Conservation (phyloP, 2,888 invertebrate species). For the Conchocele bisecta region DNA sequence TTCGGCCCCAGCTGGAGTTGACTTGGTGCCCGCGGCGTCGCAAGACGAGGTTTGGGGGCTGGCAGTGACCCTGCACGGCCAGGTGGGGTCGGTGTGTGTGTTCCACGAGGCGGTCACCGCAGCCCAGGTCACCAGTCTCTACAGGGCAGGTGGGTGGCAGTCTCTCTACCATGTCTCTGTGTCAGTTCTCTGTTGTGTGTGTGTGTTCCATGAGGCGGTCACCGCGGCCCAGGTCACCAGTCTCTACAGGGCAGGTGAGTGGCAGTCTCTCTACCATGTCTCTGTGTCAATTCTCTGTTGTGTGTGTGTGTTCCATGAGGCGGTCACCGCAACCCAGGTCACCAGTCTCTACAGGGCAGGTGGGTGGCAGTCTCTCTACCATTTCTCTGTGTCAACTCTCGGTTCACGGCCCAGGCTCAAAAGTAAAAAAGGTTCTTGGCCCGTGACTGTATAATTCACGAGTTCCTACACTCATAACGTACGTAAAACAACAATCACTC, state of each 20-base stretch:
- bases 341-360: slow-evolving; percentile 81
- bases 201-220: slow-evolving; percentile 82
- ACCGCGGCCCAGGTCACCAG: slow-evolving; percentile 80
- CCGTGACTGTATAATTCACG: no score
- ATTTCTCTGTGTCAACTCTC: no score
- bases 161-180: no score
- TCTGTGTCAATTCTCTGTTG: neutral
- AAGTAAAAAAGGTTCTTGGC: neutral
- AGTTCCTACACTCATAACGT: no score
- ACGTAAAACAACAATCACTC: no score
- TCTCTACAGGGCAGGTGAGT: slow-evolving; percentile 80
- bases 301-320: slow-evolving; percentile 80
- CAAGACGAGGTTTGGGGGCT: slow-evolving; percentile 86
- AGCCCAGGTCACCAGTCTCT: slow-evolving; percentile 81
- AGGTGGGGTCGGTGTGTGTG: slow-evolving; percentile 84
- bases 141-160: slow-evolving; percentile 77
- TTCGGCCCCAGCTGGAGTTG: slow-evolving; percentile 82
- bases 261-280: no score
- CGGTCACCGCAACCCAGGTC: slow-evolving; percentile 81
- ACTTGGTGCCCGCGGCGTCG: slow-evolving; percentile 84
- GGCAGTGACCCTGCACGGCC: slow-evolving; percentile 84
- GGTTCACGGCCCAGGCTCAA: neutral
- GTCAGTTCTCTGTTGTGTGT: neutral
- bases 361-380: slow-evolving; percentile 61
- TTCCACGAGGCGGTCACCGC: slow-evolving; percentile 83